These are phyloP conservation scores for Brachycybe producta DNA, from an alignment of 2,888 invertebrate genomes.

Conservation along the genomic window DNA sequence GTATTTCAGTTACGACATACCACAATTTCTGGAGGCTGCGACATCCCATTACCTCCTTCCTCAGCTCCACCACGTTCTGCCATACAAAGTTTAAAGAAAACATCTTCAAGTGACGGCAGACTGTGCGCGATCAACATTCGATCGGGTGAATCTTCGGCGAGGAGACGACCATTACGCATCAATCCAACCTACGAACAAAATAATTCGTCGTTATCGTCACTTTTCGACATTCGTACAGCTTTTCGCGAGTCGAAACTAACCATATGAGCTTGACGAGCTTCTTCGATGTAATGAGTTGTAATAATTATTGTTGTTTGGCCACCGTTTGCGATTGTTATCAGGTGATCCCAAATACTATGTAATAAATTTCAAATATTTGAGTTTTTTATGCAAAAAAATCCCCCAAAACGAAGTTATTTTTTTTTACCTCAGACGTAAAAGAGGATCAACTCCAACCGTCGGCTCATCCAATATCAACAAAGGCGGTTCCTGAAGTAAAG, in stretches of 20 bases:
- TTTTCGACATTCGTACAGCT: too few relatives aligned
- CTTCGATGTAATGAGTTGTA: slow-evolving; percentile 35
- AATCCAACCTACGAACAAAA: slow-evolving; percentile 29
- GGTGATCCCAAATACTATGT: slow-evolving; percentile 36
- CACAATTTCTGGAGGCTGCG: too few relatives aligned
- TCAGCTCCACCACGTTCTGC: slow-evolving; percentile 12
- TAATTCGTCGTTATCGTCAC: too few relatives aligned
- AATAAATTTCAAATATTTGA: slow-evolving; percentile 13
- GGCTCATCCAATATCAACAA: slow-evolving; percentile 83
- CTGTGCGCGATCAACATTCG: slow-evolving; percentile 25
- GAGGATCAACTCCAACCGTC: slow-evolving; percentile 83
- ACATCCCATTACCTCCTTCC: not conserved
- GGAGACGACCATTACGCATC: slow-evolving; percentile 33
- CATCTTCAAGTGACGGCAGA: slow-evolving; percentile 32
- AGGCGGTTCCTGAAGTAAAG: slow-evolving; percentile 83
- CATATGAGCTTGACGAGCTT: slow-evolving; percentile 62
- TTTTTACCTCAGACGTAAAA: slow-evolving; percentile 41
- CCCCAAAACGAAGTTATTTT: too few relatives aligned
- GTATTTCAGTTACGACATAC: too few relatives aligned
- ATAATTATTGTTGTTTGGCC: slow-evolving; percentile 34
- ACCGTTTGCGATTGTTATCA: slow-evolving; percentile 30
- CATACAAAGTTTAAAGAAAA: slow-evolving; percentile 33
- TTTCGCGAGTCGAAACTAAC: too few relatives aligned
- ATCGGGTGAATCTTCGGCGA: slow-evolving; percentile 33
- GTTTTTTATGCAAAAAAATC: too few relatives aligned